phyloP scores from a whole-genome alignment of 2,888 invertebrate genomes.

The Clusia tigrina region DNA sequence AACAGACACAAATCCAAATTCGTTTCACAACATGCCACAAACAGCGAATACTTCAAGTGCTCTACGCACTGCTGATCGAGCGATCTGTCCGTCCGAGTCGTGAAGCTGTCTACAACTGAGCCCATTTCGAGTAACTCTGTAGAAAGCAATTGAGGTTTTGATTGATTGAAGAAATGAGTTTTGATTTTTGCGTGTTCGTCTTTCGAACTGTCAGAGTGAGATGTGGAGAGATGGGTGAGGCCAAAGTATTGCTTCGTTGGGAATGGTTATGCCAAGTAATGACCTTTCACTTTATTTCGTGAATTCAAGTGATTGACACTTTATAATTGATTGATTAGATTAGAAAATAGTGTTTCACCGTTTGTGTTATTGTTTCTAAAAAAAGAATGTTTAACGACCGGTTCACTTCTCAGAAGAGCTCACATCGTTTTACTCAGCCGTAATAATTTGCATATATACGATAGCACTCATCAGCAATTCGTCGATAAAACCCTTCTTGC shows the following conservation, averaged over 20 bases:
- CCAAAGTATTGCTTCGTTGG: neutral
- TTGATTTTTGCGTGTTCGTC: conserved; percentile 31
- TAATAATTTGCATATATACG: neutral
- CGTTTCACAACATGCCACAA: too few relatives aligned
- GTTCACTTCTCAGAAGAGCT: too few relatives aligned
- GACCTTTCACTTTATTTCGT: conserved; percentile 14
- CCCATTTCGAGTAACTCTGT: conserved; percentile 25
- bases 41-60: too few relatives aligned
- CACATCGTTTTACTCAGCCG: neutral
- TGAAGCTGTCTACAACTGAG: conserved; percentile 5
- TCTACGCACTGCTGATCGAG: neutral
- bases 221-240: neutral
- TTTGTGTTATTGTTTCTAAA: neutral
- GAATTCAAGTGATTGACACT: conserved; percentile 10
- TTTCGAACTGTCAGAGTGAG: conserved; percentile 19
- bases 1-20: neutral
- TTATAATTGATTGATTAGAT: neutral
- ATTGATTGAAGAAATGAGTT: conserved; percentile 53
- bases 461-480: neutral
- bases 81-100: conserved; percentile 1
- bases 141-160: conserved; percentile 33
- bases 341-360: neutral
- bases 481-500: conserved; percentile 2
- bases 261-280: conserved; percentile 3
- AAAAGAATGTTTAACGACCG: too few relatives aligned